Conservation (phyloP, 2,888 invertebrate genomes). For the Luperina testacea region DNA sequence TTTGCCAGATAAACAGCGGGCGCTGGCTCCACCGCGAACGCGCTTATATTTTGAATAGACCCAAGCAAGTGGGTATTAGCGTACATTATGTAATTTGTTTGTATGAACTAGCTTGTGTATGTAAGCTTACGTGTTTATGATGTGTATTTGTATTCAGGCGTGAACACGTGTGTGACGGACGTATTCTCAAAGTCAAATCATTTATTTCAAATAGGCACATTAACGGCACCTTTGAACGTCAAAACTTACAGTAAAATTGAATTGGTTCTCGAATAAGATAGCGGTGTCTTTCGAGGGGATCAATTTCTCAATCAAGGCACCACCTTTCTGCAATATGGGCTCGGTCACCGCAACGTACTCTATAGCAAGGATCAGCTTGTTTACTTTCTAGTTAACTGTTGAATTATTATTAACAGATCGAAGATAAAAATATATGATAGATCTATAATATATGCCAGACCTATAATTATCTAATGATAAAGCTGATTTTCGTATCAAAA, state of each 20-base stretch:
- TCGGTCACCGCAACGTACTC: background rate
- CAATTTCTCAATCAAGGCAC: background rate
- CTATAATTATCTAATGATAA: background rate
- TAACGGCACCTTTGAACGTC: no score
- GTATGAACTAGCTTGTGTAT: conserved; percentile 19
- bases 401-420: background rate
- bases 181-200: background rate
- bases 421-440: background rate
- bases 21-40: conserved; percentile 21
- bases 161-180: background rate
- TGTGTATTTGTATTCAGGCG: background rate
- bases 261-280: background rate
- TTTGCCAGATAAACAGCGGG: conserved; percentile 55
- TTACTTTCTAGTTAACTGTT: background rate
- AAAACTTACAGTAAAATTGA: no score
- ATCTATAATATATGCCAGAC: no score
- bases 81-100: conserved; percentile 49
- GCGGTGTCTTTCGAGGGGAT: background rate
- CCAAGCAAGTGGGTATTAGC: conserved; percentile 53
- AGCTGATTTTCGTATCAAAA: background rate
- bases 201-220: no score
- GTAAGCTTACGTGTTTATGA: background rate
- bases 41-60: conserved; percentile 39
- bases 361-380: no score
- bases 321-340: no score